Base-by-base conservation (phyloP, 2,888 invertebrate genomes). In the Harpagoxenus sublaevis region DNA sequence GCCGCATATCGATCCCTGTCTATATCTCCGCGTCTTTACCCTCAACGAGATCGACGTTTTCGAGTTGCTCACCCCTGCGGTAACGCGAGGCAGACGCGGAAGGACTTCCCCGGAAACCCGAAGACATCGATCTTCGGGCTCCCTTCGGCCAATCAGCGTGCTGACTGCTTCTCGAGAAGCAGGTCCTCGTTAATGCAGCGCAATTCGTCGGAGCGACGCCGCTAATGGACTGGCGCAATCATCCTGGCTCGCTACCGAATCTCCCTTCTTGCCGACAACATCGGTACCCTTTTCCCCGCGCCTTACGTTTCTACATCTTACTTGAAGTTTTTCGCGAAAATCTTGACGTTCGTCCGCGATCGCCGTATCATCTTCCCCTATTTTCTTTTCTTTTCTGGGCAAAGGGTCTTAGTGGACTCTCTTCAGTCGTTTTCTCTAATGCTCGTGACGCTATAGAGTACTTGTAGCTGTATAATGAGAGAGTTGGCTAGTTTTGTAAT, bases 211-310 rank as follows among this genome's bases (percentile, higher is more conserved):
- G 89, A 90, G 90, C 90, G 89, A 89, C 90, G 91, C 91, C 90
- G 91, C 91, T 94, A 94, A 94, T 94, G 93, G 93, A 94, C 92
- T 91, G 89, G 91, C 92, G 92, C 92, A 94, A 94, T 93, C 93
- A 93, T 92, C 90, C 89, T 87, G 82, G 74, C 86, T 89, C 63
- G 87, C 89, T 85, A 83, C 87, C 68, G 86, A 88, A 89, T 87
- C 81, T 87, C 86, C 87, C 86, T 91, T 79, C 84, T 83, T 82
- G 85, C 82, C 87, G 82, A 88, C 88, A 71, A 63, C 86, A 63
- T 84, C 78, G 60, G 77, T 82, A 75, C 75, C 83, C 48, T 84
- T 71, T 45, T 73, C 57, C 62, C 73, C 42, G 31, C 45, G 39
- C 55, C 79, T 71, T 66, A 79, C 31, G 68, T 78, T 53, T 85